Conservation (phyloP, 2,113 vertebrate species). For the Microtus montanus region DNA sequence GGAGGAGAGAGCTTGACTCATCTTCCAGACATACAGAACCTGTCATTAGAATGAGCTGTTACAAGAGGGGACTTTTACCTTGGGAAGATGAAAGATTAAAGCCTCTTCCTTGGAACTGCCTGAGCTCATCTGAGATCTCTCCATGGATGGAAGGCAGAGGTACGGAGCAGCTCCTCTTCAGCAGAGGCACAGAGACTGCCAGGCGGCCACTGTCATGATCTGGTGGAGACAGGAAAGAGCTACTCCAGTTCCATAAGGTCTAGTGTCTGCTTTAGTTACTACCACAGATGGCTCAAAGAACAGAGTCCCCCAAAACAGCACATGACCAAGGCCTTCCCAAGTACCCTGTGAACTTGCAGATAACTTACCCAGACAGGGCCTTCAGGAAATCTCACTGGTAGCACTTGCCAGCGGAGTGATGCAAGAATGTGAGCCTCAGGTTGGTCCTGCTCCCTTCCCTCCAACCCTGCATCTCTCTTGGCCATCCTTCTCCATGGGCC, state of each 20-base stretch:
- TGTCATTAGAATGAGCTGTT: no score
- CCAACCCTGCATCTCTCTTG: background rate
- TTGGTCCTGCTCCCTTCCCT: background rate
- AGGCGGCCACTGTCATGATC: background rate
- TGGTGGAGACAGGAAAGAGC: background rate
- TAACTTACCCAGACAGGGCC: background rate
- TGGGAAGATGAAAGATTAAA: background rate
- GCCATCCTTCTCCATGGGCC: no score
- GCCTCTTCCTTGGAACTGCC: background rate
- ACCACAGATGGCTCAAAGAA: no score
- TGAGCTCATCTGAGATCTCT: background rate
- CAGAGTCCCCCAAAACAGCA: background rate
- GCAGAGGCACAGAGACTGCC: background rate
- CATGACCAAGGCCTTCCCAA: no score
- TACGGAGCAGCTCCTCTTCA: slow-evolving; percentile 61
- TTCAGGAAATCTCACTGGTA: no score
- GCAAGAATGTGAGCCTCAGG: background rate
- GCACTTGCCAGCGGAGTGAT: no score
- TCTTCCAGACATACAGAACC: background rate
- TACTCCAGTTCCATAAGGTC: no score
- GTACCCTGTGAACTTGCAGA: background rate
- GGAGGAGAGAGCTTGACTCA: background rate
- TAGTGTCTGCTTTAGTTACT: background rate
- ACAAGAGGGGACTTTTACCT: slow-evolving; percentile 26
- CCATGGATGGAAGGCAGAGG: slow-evolving; percentile 41